Conservation (phyloP, 1,140 invertebrate species). For the Caligus rogercresseyi region DNA sequence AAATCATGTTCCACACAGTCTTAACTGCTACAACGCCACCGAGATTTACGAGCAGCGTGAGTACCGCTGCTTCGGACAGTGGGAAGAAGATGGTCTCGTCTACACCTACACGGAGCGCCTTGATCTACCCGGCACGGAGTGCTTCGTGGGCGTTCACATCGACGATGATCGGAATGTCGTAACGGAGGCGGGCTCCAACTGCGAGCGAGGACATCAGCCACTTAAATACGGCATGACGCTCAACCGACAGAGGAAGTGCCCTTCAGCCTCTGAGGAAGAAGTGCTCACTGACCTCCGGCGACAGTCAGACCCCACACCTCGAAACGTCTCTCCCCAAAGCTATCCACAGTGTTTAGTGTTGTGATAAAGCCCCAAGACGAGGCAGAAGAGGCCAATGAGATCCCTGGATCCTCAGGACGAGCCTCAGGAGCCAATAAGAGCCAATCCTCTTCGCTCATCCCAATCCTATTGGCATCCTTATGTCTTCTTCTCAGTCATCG, state of each 20-base stretch:
- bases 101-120: constrained; percentile 44
- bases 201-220: constrained; percentile 43
- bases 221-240: constrained; percentile 44
- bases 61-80: constrained; percentile 49
- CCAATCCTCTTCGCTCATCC: neutral
- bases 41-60: constrained; percentile 49
- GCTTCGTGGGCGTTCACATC: constrained; percentile 48
- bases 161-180: constrained; percentile 38
- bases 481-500: neutral
- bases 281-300: neutral
- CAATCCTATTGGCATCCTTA: neutral
- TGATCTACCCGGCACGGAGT: constrained; percentile 46
- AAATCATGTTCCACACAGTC: constrained; percentile 52
- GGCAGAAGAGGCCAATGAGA: neutral
- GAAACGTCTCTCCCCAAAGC: neutral
- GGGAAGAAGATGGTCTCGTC: constrained; percentile 41
- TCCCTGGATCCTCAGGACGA: neutral
- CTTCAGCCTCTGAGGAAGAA: neutral
- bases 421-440: neutral
- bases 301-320: neutral
- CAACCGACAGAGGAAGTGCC: constrained; percentile 23
- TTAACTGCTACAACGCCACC: constrained; percentile 37
- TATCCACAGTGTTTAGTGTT: neutral
- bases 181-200: constrained; percentile 50
- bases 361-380: neutral